Conservation (phyloP, 2,113 vertebrate genomes). For the Tautogolabrus adspersus region DNA sequence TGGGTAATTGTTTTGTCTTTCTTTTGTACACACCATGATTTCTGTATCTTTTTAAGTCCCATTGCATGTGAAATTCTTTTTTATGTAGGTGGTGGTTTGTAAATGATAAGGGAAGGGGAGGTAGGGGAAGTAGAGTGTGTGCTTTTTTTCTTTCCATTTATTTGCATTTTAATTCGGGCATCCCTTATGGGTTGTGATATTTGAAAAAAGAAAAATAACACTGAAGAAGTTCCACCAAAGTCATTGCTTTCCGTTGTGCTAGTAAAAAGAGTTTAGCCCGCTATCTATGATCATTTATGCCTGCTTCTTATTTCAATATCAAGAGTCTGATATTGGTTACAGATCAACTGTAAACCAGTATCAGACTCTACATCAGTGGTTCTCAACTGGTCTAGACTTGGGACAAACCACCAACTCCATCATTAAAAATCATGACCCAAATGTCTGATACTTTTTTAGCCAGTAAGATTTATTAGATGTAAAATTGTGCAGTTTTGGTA, state of each 20-base stretch:
- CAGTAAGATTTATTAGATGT: too few species aligned
- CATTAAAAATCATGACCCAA: too few species aligned
- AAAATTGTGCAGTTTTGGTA: too few species aligned
- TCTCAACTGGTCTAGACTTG: too few species aligned
- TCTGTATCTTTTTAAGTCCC: neutral
- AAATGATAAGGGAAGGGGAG: too few species aligned
- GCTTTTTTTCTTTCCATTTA: neutral
- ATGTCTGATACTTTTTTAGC: too few species aligned
- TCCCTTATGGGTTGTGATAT: neutral
- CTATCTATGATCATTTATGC: neutral
- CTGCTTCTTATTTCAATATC: neutral
- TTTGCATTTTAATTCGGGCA: neutral
- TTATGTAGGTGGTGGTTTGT: neutral
- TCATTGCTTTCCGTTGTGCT: neutral
- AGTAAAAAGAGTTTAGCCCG: too few species aligned
- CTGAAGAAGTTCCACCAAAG: neutral
- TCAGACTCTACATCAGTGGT: too few species aligned
- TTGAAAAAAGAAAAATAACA: neutral
- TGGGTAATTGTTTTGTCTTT: neutral
- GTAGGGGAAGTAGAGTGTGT: neutral
- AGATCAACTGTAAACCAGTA: too few species aligned
- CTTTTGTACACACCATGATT: neutral
- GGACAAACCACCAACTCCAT: too few species aligned
- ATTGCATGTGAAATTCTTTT: too few species aligned
- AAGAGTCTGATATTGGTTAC: too few species aligned